Base-by-base conservation (phyloP, 1,140 invertebrate genomes). In the Cyclargus thomasi region DNA sequence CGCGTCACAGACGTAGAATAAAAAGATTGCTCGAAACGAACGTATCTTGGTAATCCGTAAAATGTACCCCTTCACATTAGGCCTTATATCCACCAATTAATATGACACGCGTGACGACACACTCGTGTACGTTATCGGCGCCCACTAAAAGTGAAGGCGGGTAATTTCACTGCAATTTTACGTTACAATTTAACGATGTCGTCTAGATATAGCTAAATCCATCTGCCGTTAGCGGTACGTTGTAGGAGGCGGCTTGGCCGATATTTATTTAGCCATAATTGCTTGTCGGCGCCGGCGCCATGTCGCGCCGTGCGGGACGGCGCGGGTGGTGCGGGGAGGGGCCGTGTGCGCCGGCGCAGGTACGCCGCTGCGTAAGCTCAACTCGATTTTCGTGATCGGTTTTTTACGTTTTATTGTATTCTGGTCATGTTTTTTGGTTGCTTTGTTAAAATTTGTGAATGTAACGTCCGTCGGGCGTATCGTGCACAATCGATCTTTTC, bases 181-280 rank as follows among this genome's bases (percentile, higher is more conserved):
- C 65, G 53, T 76, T 75, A 66, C 55, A 78, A 77, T 80, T 77
- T 80, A 79, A 83, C 78, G 79, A 83, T 80, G 81, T 83, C 76
- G 78, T 82, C 78, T 82, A 67, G 67, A 78, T 80, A 78, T 77
- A 79, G 76, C 75, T 75, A 82, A 76, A 81, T 85, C 78, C 82
- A 83, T 85, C 81, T 85, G 82, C 79, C 77, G 77, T 72, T 75
- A 64, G 74, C 77, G 80, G 64, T 75, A 75, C 74, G 76, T 76
- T 76, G 79, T 75, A 74, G 79, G 79, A 78, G 79, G 78, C 74
- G 81, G 82, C 80, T 78, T 80, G 84, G 78, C 79, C 80, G 83
- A 86, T 89, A 89, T 89, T 89, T 89, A 89, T 89, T 89, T 89
- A 89, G 81, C 82, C 86, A 89, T 89, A 87, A 87, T 87, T 89